Percentiles rank a stretch among this genome's conserved stretches.
Conservation (phyloP, 2,113 vertebrate species). For the Turdus rufiventris region DNA sequence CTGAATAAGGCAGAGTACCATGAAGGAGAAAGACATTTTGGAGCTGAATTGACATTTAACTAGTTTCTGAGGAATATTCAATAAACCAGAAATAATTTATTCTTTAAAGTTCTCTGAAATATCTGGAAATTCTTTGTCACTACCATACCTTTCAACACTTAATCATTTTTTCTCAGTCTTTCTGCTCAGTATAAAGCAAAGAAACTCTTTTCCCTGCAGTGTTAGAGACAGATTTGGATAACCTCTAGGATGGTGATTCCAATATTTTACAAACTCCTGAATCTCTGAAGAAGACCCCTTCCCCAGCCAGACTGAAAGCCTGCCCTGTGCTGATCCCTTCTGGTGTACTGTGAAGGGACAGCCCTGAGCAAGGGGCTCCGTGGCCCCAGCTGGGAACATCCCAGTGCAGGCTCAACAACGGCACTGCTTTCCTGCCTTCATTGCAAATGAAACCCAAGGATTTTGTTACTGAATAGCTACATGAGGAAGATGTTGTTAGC, state of each 20-base stretch:
- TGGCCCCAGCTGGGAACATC: neutral
- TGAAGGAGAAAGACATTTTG: neutral
- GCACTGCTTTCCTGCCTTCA: neutral
- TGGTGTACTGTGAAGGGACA: neutral
- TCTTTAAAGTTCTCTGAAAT: neutral
- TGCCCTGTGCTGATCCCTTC: neutral
- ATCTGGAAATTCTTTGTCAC: neutral
- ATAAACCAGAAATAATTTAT: neutral
- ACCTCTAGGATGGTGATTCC: neutral
- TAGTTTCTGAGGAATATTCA: neutral
- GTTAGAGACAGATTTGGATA: neutral
- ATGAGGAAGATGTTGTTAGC: neutral
- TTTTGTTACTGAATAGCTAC: neutral
- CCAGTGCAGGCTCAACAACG: neutral
- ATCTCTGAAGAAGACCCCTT: neutral
- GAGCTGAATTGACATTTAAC: neutral
- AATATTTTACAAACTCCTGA: neutral
- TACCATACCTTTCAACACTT: neutral
- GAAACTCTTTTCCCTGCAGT: neutral
- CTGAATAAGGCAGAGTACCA: neutral
- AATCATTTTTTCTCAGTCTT: neutral
- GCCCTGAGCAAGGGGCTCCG: fast-evolving
- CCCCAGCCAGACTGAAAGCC: neutral
- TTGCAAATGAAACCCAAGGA: neutral
- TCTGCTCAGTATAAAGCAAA: neutral